Conservation (phyloP, 2,888 invertebrate genomes). For the Lasioglossum figueresi region DNA sequence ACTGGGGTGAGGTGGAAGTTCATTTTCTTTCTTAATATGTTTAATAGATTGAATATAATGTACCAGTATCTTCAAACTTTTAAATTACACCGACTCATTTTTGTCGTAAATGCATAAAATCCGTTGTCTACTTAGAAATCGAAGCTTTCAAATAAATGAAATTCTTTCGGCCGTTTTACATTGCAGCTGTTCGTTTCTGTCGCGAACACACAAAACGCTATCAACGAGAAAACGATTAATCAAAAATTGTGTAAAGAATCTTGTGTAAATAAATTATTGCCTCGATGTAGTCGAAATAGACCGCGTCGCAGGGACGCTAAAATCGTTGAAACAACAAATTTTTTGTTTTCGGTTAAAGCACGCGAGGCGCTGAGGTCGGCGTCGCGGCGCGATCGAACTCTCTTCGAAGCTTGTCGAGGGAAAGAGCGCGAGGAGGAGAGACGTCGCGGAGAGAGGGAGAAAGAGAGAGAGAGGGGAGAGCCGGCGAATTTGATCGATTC, state of each 20-base stretch:
- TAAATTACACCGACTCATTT: no score
- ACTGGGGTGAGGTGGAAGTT: no score
- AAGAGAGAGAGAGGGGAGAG: neutral
- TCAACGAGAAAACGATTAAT: neutral
- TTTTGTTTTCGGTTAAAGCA: conserved; percentile 26
- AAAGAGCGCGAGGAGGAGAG: conserved; percentile 8
- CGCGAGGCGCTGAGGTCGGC: conserved; percentile 48
- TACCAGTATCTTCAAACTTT: no score
- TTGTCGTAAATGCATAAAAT: no score
- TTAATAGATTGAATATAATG: no score
- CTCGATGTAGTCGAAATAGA: neutral
- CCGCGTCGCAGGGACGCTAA: neutral
- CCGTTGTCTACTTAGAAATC: no score
- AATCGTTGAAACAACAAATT: neutral
- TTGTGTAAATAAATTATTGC: neutral
- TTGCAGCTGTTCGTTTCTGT: neutral
- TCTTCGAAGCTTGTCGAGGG: conserved; percentile 23
- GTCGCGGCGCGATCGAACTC: conserved; percentile 56
- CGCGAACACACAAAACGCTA: neutral
- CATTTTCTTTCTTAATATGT: no score
- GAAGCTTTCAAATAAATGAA: neutral
- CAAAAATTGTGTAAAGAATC: neutral
- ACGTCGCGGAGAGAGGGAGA: neutral
- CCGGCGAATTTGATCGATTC: conserved; percentile 60
- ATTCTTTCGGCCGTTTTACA: neutral